These are phyloP conservation scores for Stenchaetothrips biformis DNA, from an alignment of 2,888 invertebrate genomes.

Conservation along the genomic window DNA sequence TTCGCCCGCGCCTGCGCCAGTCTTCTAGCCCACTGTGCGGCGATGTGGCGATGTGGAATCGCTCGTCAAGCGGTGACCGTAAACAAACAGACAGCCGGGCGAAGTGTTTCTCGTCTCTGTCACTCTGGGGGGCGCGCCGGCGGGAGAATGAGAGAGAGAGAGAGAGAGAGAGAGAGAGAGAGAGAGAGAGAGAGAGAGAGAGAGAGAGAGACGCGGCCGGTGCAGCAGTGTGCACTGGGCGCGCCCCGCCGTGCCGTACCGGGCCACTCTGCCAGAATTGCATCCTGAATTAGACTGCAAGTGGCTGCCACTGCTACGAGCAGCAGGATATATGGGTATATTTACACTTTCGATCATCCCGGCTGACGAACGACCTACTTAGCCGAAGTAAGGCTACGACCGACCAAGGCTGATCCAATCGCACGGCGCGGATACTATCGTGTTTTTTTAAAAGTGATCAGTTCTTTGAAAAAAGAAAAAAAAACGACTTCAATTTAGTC, in stretches of 20 bases:
- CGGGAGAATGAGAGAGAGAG: neutral
- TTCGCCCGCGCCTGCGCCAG: too few relatives aligned
- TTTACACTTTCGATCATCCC: neutral
- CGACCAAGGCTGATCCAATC: too few relatives aligned
- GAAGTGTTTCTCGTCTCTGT: neutral
- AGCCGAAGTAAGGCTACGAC: too few relatives aligned
- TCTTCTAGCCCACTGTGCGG: too few relatives aligned
- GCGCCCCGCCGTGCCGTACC: neutral
- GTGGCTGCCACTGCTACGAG: neutral
- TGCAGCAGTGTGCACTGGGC: neutral
- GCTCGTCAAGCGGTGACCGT: too few relatives aligned
- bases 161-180: neutral
- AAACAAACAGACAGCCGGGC: too few relatives aligned
- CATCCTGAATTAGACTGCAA: constrained; percentile 6
- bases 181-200: neutral
- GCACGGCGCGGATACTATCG: too few relatives aligned
- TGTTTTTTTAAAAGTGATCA: too few relatives aligned
- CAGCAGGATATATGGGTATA: neutral
- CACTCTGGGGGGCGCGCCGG: neutral
- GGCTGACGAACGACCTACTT: too few relatives aligned
- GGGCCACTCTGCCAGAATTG: constrained; percentile 14
- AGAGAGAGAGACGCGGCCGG: neutral
- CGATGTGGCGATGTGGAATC: too few relatives aligned
- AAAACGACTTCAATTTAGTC: too few relatives aligned
- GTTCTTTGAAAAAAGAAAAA: too few relatives aligned